A percentile compares a stretch with the other conserved stretches of the same genome.
These are phyloP conservation scores for Enhydra lutris DNA, from an alignment of 2,113 vertebrate genomes.

Conservation along the genomic window DNA sequence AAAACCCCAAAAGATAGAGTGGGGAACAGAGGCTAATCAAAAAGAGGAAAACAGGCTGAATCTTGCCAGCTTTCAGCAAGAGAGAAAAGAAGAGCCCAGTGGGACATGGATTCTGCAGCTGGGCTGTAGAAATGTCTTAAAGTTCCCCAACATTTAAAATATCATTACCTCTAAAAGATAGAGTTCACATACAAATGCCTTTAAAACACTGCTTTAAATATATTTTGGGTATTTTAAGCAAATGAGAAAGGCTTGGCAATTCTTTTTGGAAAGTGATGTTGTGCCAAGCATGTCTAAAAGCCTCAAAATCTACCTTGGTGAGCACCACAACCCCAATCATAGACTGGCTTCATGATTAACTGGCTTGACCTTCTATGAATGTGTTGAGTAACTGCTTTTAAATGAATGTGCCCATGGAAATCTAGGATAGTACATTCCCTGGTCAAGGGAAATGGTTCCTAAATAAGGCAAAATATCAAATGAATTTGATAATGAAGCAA, in stretches of 20 bases:
- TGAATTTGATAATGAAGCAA: not conserved
- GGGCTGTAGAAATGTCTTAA: not conserved
- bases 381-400: not conserved
- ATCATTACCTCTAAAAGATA: not conserved
- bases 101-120: not conserved
- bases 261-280: not conserved
- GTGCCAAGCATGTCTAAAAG: not conserved
- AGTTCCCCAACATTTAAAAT: not conserved
- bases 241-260: not conserved
- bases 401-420: not conserved
- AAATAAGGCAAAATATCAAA: not conserved
- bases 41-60: not conserved
- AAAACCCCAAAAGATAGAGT: conserved; percentile 23
- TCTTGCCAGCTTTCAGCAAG: not conserved
- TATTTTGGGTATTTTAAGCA: not conserved
- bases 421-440: not conserved
- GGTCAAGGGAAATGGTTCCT: not conserved
- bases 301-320: not conserved
- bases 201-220: not conserved
- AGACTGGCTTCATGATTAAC: not conserved
- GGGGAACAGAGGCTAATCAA: not conserved
- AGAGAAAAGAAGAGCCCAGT: not conserved
- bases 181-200: not conserved
- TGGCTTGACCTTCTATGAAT: not conserved
- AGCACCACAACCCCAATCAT: not conserved